Conservation (phyloP, 1,140 invertebrate genomes). For the Acromyrmex charruanus region DNA sequence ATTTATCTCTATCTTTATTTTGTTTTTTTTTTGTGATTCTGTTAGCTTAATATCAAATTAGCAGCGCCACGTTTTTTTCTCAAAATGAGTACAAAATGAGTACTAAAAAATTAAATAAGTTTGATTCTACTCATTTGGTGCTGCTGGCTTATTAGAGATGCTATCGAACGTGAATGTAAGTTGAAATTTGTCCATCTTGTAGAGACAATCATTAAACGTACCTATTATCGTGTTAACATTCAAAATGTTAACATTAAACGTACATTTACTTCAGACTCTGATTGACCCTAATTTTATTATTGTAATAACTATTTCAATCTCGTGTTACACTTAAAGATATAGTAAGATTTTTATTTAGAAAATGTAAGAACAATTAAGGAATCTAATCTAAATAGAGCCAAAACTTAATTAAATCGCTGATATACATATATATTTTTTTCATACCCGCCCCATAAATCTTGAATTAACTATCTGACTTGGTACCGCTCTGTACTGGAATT, state of each 20-base stretch:
- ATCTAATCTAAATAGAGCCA: background rate
- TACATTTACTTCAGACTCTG: background rate
- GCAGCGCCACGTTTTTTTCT: too few species aligned
- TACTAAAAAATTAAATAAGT: too few species aligned
- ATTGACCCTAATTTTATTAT: conserved; percentile 1
- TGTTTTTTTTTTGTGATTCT: too few species aligned
- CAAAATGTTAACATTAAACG: background rate
- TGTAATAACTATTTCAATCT: background rate
- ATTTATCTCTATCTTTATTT: too few species aligned
- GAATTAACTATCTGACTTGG: background rate
- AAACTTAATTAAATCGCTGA: background rate
- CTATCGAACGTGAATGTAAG: background rate
- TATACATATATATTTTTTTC: background rate
- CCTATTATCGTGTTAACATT: background rate
- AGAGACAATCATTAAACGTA: background rate
- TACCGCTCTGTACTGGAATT: conserved; percentile 52
- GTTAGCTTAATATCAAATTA: too few species aligned
- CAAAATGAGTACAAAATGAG: too few species aligned
- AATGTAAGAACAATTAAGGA: background rate
- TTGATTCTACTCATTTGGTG: too few species aligned
- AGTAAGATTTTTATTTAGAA: background rate
- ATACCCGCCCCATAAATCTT: background rate
- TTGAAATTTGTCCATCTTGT: background rate
- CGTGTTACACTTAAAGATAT: background rate
- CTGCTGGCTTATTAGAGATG: too few species aligned